Evolutionary conservation across 2,797 vertebrate species (phyloP).

Genomic region (Taeniopygia guttata): DNA sequence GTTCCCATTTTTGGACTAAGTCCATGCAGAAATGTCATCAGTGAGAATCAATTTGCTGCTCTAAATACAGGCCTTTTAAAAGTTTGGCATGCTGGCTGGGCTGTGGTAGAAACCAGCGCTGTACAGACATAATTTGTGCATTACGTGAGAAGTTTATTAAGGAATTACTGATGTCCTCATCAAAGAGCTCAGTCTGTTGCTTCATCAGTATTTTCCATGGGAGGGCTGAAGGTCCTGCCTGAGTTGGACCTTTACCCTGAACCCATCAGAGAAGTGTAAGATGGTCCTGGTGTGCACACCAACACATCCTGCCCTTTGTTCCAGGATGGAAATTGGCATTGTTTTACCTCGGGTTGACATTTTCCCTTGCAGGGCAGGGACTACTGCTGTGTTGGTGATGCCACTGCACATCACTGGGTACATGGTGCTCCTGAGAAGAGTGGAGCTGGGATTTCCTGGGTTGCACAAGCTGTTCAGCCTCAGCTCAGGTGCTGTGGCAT

Average conservation of each 20-base stretch:
- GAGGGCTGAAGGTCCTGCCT: neutral
- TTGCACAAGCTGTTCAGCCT: constrained; percentile 6
- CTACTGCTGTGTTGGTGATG: neutral
- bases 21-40: neutral
- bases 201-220: neutral
- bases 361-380: neutral
- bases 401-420: neutral
- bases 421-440: rapidly evolving
- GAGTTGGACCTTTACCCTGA: neutral
- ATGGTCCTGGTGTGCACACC: neutral
- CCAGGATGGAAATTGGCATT: neutral
- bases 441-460: neutral
- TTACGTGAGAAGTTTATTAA: neutral
- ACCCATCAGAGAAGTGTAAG: neutral
- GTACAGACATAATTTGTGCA: neutral
- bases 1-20: neutral
- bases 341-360: neutral
- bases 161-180: neutral
- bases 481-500: neutral
- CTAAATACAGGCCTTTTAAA: neutral
- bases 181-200: neutral
- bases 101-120: neutral
- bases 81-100: neutral
- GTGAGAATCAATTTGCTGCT: constrained; percentile 26
- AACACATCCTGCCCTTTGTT: neutral